These are phyloP conservation scores for Strix uralensis DNA, from an alignment of 2,113 vertebrate species.

Conservation along the genomic window DNA sequence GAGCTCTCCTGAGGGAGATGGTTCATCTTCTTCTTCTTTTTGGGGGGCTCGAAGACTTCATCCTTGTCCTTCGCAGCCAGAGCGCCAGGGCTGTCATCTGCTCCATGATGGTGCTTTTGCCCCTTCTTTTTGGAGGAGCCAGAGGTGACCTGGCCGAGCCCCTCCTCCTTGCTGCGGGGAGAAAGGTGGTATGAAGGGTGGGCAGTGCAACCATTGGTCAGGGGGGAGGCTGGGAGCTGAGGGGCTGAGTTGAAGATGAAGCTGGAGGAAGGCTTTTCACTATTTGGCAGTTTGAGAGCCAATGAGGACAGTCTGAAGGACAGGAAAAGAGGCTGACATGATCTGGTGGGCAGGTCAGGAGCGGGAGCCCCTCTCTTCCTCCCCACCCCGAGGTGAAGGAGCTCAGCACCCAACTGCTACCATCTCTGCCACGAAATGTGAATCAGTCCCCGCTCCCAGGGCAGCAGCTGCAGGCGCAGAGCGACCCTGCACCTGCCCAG, in stretches of 20 bases:
- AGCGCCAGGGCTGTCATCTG: not conserved
- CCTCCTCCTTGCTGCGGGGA: not conserved
- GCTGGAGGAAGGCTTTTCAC: slow-evolving; percentile 35
- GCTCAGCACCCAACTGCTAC: not conserved
- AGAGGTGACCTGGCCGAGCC: not conserved
- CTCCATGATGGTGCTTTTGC: slow-evolving; percentile 46
- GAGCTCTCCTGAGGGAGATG: not conserved
- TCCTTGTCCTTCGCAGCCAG: not conserved
- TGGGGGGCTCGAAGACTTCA: not conserved
- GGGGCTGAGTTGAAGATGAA: not conserved
- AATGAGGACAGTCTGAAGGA: slow-evolving; percentile 73
- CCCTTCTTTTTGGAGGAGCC: slow-evolving; percentile 27
- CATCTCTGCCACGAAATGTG: fast-evolving
- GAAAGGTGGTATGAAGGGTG: not conserved
- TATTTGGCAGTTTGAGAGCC: slow-evolving; percentile 65
- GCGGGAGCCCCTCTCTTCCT: not conserved
- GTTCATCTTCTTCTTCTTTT: slow-evolving; percentile 16
- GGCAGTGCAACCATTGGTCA: not conserved
- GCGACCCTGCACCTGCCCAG: too few species aligned
- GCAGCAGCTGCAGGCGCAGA: too few species aligned
- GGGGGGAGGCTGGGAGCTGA: not conserved
- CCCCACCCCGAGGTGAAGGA: not conserved
- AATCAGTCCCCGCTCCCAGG: not conserved
- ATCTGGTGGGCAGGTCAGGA: not conserved
- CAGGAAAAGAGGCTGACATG: not conserved